Evolutionary conservation across 2,113 vertebrate species (phyloP), one percentile per base, ranked within the genome.

Genomic region (Dunckerocampus dactyliophorus): DNA sequence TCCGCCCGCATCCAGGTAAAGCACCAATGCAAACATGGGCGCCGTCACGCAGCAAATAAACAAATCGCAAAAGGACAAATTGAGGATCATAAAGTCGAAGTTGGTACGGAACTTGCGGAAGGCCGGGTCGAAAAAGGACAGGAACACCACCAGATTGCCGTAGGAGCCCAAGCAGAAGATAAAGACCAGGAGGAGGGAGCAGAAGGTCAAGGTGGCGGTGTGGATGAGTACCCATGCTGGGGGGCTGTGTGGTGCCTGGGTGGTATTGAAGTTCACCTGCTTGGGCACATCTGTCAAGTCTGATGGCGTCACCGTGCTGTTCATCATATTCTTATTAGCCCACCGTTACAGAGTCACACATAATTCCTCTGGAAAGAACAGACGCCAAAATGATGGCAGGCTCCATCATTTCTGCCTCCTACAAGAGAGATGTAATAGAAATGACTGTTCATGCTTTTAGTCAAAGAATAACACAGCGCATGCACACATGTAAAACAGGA

Each of bases 61-160:
- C 71, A 99, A 90, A 77, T 99, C 97, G 1, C 96, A 98, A 87
- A 98, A 95, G 62, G 95, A 96, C 57, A 99, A 83, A 81, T 97
- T 99, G 77, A 99, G 91, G 81, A 98, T 92, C 96, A 98, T 95
- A 81, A 98, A 95, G 81, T 98, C 97, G 53, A 98, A 98, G 89
- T 97, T 93, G 73, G 95, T 97, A 83, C 96, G 90, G 84, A 97
- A 95, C 83, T 96, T 98, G 74, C 97, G 89, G 54, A 98, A 94
- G 21, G 95, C 93, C 0, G 95, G 95, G 74, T 98, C 95, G 2
- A 98, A 97, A 84, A 97, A 98, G 45, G 95, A 98, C 71, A 97
- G 86, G 71, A 99, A 95, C 72, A 98, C 95, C 62, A 97, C 92
- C 11, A 96, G 88, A 81, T 99, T 98, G 67, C 97, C 95, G 0